These are phyloP conservation scores for Falco novaeseelandiae DNA, from an alignment of 2,797 vertebrate genomes.

Conservation along the genomic window DNA sequence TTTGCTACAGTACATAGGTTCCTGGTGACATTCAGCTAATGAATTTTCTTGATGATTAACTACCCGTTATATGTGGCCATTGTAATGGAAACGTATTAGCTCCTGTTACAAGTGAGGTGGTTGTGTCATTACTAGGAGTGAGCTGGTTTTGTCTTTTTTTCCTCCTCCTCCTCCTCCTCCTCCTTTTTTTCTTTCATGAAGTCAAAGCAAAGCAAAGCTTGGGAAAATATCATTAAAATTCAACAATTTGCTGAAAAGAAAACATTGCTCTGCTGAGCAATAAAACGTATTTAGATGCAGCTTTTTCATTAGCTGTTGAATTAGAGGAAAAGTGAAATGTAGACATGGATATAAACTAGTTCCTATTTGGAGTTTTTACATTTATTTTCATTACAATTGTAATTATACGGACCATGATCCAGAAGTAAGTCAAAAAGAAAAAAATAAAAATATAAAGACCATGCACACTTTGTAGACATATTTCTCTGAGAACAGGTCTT, in stretches of 20 bases:
- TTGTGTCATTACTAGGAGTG: conserved; percentile 55
- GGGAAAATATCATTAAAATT: conserved; percentile 60
- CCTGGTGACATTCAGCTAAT: conserved; percentile 76
- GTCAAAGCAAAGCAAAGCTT: conserved; percentile 50
- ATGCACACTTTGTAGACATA: background rate
- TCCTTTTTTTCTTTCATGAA: background rate
- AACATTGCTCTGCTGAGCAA: conserved; percentile 19
- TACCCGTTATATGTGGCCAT: conserved; percentile 45
- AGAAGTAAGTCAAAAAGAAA: background rate
- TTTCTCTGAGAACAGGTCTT: background rate
- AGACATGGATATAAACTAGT: background rate
- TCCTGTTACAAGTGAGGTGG: conserved; percentile 39
- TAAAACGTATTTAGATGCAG: conserved; percentile 18
- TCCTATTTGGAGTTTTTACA: background rate
- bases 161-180: background rate
- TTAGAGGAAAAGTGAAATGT: conserved; percentile 5
- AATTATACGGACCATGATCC: background rate
- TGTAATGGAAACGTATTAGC: conserved; percentile 58
- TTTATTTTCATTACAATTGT: conserved; percentile 11
- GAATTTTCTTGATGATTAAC: conserved; percentile 79
- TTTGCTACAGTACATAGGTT: conserved; percentile 66
- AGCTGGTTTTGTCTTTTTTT: conserved; percentile 6
- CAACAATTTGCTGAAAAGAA: conserved; percentile 60
- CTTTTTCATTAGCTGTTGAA: conserved; percentile 31
- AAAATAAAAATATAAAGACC: background rate